These are phyloP conservation scores for Decapterus maruadsi DNA, from an alignment of 2,797 vertebrate species.

Conservation along the genomic window DNA sequence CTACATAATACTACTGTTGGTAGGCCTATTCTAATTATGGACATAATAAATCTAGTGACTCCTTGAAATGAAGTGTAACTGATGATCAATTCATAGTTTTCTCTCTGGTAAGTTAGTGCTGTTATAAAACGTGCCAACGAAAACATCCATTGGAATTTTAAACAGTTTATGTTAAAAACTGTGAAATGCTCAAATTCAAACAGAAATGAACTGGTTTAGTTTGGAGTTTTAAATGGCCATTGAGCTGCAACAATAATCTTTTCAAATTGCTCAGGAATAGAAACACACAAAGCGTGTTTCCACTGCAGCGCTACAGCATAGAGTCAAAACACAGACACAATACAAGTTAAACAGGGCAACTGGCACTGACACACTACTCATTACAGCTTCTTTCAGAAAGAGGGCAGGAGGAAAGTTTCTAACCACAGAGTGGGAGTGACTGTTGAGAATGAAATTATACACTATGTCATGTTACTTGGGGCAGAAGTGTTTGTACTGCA, in stretches of 20 bases:
- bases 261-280: conserved; percentile 23
- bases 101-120: background rate
- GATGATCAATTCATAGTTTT: conserved; percentile 1
- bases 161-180: background rate
- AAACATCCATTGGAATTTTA: background rate
- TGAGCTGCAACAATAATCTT: conserved; percentile 27
- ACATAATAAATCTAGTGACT: background rate
- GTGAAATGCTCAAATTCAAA: background rate
- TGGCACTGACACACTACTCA: background rate
- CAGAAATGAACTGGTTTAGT: conserved; percentile 7
- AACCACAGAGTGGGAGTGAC: background rate
- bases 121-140: background rate
- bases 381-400: background rate
- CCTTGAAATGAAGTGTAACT: background rate
- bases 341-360: conserved; percentile 4
- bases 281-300: conserved; percentile 33
- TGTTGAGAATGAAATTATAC: conserved; percentile 5
- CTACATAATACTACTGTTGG: too few species aligned
- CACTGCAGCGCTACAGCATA: background rate
- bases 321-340: background rate
- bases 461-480: background rate
- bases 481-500: background rate
- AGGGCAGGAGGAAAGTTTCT: background rate
- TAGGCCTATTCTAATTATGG: background rate
- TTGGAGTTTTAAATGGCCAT: background rate